These are phyloP conservation scores for Coranthus polyacanthus DNA, from an alignment of 2,797 vertebrate genomes.

Conservation along the genomic window DNA sequence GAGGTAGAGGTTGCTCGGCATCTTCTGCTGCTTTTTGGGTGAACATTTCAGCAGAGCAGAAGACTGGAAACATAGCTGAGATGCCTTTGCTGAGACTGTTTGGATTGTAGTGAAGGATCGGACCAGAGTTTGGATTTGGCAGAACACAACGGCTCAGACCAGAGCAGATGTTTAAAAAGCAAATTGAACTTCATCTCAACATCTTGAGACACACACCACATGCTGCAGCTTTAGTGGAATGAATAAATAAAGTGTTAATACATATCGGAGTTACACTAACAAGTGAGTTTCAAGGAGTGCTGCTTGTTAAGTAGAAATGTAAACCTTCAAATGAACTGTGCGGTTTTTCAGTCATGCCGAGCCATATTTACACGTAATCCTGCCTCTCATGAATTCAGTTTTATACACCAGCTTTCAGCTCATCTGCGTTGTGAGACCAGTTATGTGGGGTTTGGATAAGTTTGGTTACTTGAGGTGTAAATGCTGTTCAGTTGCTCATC, in stretches of 20 bases:
- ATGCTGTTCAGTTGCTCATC: no score
- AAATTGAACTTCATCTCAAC: background rate
- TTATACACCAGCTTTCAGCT: background rate
- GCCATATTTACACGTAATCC: constrained; percentile 12
- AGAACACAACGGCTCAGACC: background rate
- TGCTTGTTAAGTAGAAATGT: background rate
- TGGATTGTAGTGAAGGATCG: constrained; percentile 32
- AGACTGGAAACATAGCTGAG: constrained; percentile 44
- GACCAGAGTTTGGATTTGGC: background rate
- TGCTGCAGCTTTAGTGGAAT: background rate
- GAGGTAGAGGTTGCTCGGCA: constrained; percentile 30
- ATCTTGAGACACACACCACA: background rate
- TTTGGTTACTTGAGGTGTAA: no score
- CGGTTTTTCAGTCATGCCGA: background rate
- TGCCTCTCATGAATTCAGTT: constrained; percentile 18
- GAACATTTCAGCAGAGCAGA: constrained; percentile 5
- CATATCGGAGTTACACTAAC: background rate
- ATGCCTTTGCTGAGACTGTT: constrained; percentile 46
- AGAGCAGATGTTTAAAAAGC: constrained; percentile 9
- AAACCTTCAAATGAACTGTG: background rate
- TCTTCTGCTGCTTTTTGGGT: constrained; percentile 5
- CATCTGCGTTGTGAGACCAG: no score
- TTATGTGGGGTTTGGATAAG: no score
- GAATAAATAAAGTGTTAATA: no score
- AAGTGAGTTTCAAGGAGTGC: background rate